Percentiles rank a stretch among this genome's conserved stretches.
These are phyloP conservation scores for Scaeva pyrastri DNA, from an alignment of 2,888 invertebrate species.

Conservation along the genomic window DNA sequence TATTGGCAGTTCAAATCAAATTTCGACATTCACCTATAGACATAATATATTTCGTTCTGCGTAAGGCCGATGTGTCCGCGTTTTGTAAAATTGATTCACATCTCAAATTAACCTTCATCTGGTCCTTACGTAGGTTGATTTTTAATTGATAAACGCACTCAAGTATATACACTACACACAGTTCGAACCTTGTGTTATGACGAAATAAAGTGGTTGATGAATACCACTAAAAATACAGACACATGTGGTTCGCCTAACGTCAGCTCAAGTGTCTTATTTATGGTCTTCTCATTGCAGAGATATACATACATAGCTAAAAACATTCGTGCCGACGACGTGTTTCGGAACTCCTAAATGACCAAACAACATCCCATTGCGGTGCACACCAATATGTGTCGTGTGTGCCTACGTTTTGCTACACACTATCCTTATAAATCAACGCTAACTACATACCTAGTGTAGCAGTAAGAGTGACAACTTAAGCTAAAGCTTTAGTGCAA, in stretches of 20 bases:
- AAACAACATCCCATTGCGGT: constrained; percentile 11
- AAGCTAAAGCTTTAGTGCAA: constrained; percentile 7
- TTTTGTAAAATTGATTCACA: background rate
- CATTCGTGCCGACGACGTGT: background rate
- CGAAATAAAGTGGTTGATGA: constrained; percentile 2
- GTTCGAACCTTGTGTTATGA: background rate
- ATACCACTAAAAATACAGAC: background rate
- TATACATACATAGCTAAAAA: background rate
- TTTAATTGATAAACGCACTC: background rate
- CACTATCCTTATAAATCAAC: constrained; percentile 58
- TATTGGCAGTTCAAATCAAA: too few relatives aligned
- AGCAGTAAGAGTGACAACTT: constrained; percentile 14
- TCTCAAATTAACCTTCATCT: too few relatives aligned
- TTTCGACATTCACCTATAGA: too few relatives aligned
- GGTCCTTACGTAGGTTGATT: background rate
- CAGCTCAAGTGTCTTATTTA: background rate
- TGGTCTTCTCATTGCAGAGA: background rate
- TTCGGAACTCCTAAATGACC: constrained; percentile 15
- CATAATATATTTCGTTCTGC: too few relatives aligned
- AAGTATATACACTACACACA: background rate
- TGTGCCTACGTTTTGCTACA: constrained; percentile 32
- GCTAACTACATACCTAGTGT: constrained; percentile 37
- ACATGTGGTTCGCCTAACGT: background rate
- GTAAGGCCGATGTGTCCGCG: too few relatives aligned
- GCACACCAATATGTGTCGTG: constrained; percentile 21